A percentile compares a stretch with the other conserved stretches of the same genome.
phyloP scores from a whole-genome alignment of 2,888 invertebrate species.

The Calliopum simillimum region DNA sequence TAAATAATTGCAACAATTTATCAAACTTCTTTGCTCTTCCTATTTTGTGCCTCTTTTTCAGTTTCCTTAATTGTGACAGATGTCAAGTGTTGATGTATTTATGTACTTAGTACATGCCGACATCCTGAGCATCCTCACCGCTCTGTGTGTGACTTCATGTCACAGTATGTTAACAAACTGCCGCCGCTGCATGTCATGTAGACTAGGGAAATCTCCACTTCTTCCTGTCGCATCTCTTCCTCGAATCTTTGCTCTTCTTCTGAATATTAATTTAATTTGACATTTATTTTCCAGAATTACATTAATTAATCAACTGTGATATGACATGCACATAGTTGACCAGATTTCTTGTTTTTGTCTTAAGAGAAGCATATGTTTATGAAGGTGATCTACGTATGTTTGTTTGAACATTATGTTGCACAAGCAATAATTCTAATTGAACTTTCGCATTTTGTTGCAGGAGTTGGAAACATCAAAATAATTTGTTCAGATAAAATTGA shows the following conservation, averaged over 20 bases:
- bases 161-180: background rate
- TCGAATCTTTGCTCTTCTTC: background rate
- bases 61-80: background rate
- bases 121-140: too few relatives aligned
- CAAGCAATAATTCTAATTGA: too few relatives aligned
- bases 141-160: slow-evolving; percentile 19
- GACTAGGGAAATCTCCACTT: background rate
- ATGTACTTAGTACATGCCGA: slow-evolving; percentile 3
- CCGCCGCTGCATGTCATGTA: background rate
- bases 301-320: slow-evolving; percentile 27
- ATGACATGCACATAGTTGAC: background rate
- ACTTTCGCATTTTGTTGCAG: too few relatives aligned
- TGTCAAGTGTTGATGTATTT: slow-evolving; percentile 36
- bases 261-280: slow-evolving; percentile 18
- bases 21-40: too few relatives aligned
- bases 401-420: too few relatives aligned
- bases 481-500: too few relatives aligned
- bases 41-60: too few relatives aligned
- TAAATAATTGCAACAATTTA: too few relatives aligned
- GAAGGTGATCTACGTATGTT: too few relatives aligned
- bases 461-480: too few relatives aligned
- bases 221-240: background rate
- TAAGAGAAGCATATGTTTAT: too few relatives aligned
- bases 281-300: slow-evolving; percentile 18
- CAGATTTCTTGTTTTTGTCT: background rate